Conservation (phyloP, 2,888 invertebrate genomes). For the Apotomis betuletana region DNA sequence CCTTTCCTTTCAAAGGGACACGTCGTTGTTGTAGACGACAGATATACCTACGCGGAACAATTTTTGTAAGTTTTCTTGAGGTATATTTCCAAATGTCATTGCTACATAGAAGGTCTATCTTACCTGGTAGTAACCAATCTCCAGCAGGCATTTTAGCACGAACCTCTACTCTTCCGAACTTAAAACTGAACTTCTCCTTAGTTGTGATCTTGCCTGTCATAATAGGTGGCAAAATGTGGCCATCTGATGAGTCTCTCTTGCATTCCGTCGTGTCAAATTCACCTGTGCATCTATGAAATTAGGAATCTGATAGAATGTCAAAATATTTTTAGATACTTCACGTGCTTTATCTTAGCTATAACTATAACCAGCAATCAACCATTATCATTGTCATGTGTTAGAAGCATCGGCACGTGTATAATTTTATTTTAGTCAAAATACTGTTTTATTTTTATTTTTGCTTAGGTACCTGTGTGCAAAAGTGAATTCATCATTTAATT, state of each 20-base stretch:
- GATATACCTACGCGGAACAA: too few relatives aligned
- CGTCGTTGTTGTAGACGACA: too few relatives aligned
- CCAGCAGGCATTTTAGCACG: conserved; percentile 89
- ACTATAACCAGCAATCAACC: too few relatives aligned
- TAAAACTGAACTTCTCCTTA: conserved; percentile 86
- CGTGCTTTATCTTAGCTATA: too few relatives aligned
- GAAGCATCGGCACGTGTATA: too few relatives aligned
- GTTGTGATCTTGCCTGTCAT: conserved; percentile 86
- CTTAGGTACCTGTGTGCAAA: conserved; percentile 3
- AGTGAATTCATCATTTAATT: conserved; percentile 62
- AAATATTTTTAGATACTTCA: too few relatives aligned
- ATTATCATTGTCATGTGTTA: too few relatives aligned
- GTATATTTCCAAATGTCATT: too few relatives aligned
- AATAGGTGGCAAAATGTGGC: conserved; percentile 87
- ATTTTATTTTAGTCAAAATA: too few relatives aligned
- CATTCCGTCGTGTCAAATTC: conserved; percentile 74
- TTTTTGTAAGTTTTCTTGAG: too few relatives aligned
- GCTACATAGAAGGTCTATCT: conserved; percentile 46
- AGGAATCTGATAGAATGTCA: not conserved
- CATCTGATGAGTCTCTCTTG: conserved; percentile 72
- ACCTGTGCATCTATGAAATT: conserved; percentile 76
- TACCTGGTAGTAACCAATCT: conserved; percentile 91
- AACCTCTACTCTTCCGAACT: conserved; percentile 88
- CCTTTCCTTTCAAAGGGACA: too few relatives aligned
- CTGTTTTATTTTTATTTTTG: not conserved